A percentile compares a stretch with the other conserved stretches of the same genome.
phyloP scores from a whole-genome alignment of 2,888 invertebrate genomes.

The Heliconius sara region DNA sequence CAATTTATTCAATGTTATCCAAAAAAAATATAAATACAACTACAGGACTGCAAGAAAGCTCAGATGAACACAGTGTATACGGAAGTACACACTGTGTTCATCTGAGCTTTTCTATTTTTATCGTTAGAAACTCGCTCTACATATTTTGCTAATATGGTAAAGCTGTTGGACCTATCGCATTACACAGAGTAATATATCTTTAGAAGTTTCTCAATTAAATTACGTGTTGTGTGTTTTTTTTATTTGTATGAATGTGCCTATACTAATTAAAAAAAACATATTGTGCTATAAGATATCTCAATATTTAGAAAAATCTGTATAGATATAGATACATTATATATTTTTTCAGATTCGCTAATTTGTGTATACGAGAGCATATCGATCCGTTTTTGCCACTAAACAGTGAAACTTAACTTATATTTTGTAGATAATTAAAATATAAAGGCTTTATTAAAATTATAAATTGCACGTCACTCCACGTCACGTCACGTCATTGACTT shows the following conservation, averaged over 20 bases:
- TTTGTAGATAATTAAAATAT: too few species aligned
- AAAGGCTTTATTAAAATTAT: neutral
- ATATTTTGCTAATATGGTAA: neutral
- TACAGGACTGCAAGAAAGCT: neutral
- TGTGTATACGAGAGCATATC: too few species aligned
- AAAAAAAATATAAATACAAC: neutral
- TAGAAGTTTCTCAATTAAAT: neutral
- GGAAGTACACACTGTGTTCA: neutral
- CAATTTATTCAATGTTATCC: too few species aligned
- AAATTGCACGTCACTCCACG: neutral
- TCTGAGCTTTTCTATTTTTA: neutral
- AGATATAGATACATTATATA: too few species aligned
- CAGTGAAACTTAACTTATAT: too few species aligned
- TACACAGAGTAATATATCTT: neutral
- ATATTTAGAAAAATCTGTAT: neutral
- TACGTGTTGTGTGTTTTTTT: neutral
- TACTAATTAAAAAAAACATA: neutral
- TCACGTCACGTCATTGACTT: too few species aligned
- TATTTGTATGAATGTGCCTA: neutral
- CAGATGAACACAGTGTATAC: neutral
- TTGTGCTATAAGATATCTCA: neutral
- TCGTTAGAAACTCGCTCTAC: conserved; percentile 11
- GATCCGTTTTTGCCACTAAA: too few species aligned
- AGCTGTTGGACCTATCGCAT: neutral
- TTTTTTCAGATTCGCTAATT: too few species aligned